phyloP scores from a whole-genome alignment of 2,797 vertebrate species.

The Gambelia wislizenii region DNA sequence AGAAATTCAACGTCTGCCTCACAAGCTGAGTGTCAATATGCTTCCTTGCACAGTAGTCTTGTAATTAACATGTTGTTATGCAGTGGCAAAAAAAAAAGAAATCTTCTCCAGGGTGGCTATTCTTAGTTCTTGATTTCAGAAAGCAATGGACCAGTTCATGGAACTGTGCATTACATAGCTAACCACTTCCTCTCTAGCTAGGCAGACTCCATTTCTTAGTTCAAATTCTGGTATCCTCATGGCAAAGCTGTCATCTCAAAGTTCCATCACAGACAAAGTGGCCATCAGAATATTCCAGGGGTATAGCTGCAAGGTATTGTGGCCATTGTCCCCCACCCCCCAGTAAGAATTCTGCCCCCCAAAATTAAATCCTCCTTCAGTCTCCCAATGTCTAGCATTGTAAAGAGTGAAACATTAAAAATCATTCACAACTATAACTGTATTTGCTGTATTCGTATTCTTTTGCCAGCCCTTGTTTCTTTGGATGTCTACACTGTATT shows the following conservation, averaged over 20 bases:
- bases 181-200: neutral
- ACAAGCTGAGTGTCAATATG: slow-evolving; percentile 24
- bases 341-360: too few relatives aligned
- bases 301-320: too few relatives aligned
- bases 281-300: neutral
- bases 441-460: too few relatives aligned
- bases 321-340: too few relatives aligned
- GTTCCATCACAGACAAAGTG: neutral
- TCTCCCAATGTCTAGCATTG: too few relatives aligned
- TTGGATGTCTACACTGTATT: too few relatives aligned
- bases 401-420: too few relatives aligned
- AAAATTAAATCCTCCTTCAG: too few relatives aligned
- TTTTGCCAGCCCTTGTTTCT: too few relatives aligned
- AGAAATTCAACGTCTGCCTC: slow-evolving; percentile 39
- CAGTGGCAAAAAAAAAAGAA: neutral
- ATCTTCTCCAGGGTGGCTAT: neutral
- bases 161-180: too few relatives aligned
- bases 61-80: slow-evolving; percentile 22
- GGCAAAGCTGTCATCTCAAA: neutral
- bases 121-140: neutral
- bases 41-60: slow-evolving; percentile 8
- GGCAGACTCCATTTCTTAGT: neutral
- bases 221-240: neutral
- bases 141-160: neutral
- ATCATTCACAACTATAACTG: too few relatives aligned